phyloP scores from a whole-genome alignment of 2,113 vertebrate genomes.

The Candoia aspera region DNA sequence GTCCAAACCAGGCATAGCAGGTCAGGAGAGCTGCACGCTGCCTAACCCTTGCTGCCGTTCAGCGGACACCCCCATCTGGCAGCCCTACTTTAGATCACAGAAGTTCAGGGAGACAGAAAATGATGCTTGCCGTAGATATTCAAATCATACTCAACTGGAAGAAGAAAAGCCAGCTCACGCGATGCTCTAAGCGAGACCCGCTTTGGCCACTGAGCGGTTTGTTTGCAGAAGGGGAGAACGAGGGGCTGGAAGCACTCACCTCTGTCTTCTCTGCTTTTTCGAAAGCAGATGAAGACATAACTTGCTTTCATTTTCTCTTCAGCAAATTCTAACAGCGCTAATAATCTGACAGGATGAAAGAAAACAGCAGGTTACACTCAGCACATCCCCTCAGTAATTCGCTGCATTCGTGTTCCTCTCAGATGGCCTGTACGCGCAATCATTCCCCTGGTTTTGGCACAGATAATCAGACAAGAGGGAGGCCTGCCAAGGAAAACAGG shows the following conservation, averaged over 20 bases:
- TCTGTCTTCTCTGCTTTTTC: constrained; percentile 94
- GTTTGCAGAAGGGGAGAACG: fast-evolving
- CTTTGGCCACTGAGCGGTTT: fast-evolving
- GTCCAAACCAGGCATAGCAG: not conserved
- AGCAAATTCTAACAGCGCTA: constrained; percentile 90
- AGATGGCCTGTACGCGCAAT: not conserved
- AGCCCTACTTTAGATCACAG: not conserved
- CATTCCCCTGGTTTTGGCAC: not conserved
- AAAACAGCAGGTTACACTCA: constrained; percentile 32
- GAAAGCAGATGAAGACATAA: constrained; percentile 94
- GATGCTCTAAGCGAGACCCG: too few relatives aligned
- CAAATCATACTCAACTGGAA: constrained; percentile 16
- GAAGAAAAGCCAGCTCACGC: not conserved
- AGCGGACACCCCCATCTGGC: not conserved
- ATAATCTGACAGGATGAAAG: constrained; percentile 79
- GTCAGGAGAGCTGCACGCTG: not conserved
- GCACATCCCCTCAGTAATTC: not conserved
- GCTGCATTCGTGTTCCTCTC: not conserved
- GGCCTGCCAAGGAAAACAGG: not conserved
- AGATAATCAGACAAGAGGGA: not conserved
- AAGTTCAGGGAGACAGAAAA: not conserved
- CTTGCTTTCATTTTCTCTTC: constrained; percentile 96
- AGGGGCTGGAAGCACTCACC: constrained; percentile 72
- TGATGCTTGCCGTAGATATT: constrained; percentile 5
- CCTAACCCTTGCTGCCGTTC: not conserved